A percentile compares a stretch with the other conserved stretches of the same genome.
phyloP scores from a whole-genome alignment of 2,888 invertebrate species.

The Athalia circularis region DNA sequence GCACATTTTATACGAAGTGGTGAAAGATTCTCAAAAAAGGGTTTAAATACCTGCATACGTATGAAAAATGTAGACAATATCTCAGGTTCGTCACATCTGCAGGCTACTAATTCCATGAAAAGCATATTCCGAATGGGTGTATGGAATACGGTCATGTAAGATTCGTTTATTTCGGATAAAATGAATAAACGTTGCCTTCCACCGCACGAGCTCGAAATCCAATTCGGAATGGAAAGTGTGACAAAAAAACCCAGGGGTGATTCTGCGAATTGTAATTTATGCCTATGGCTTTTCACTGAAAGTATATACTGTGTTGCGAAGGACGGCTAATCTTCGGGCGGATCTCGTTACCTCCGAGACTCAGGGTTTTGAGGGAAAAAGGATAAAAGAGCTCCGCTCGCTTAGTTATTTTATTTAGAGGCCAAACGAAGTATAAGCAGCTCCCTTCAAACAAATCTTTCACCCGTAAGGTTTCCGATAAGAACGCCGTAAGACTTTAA shows the following conservation, averaged over 20 bases:
- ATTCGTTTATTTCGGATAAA: neutral
- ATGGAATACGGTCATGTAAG: too few species aligned
- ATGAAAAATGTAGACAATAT: too few species aligned
- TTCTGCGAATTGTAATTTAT: slow-evolving; percentile 29
- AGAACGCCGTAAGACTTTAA: slow-evolving; percentile 9
- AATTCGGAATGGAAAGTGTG: slow-evolving; percentile 33
- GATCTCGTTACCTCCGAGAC: slow-evolving; percentile 36
- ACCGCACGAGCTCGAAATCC: slow-evolving; percentile 3
- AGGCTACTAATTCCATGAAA: too few species aligned
- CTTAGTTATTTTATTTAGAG: slow-evolving; percentile 38
- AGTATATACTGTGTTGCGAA: slow-evolving; percentile 19
- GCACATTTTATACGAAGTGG: neutral
- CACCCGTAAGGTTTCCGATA: slow-evolving; percentile 14
- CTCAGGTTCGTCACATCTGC: too few species aligned
- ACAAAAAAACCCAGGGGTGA: slow-evolving; percentile 17
- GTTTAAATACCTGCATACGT: too few species aligned
- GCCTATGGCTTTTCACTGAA: slow-evolving; percentile 16
- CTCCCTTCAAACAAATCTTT: slow-evolving; percentile 30
- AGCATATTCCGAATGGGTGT: too few species aligned
- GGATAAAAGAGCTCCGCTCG: slow-evolving; percentile 17
- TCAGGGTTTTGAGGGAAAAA: slow-evolving; percentile 20
- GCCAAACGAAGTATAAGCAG: neutral
- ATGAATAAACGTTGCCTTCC: neutral
- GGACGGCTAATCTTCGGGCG: slow-evolving; percentile 20
- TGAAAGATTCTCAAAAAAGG: neutral